Base-by-base conservation (phyloP, 2,797 vertebrate species). In the Malurus splendens region DNA sequence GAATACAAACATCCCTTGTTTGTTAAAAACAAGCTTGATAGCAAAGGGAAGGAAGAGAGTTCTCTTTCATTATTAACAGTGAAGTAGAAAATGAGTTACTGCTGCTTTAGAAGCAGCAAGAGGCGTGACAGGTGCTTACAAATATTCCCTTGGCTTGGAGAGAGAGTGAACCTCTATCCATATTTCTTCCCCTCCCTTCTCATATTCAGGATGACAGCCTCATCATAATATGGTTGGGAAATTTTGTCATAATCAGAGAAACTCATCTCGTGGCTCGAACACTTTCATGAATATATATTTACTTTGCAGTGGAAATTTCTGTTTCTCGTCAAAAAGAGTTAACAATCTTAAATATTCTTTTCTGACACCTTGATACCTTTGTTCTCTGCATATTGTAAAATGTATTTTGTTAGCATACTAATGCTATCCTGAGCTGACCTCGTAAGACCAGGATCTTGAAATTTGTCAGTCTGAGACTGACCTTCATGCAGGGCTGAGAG, bases 251-350 rank as follows among this genome's bases (percentile, higher is more conserved):
- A 91, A 86, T 92, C 85, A 64, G 84, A 85, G 33, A 54, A 86
- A 89, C 82, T 80, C 57, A 81, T 88, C 89, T 88, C 14, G 14
- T 72, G 56, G 47, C 66, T 92, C 36, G 68, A 79, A 83, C 33
- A 28, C 22, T 86, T 93, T 67, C 68, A 62, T 91, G 65, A 88
- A 84, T 91, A 93, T 93, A 66, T 92, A 88, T 84, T 94, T 82
- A 59, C 77, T 95, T 92, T 93, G 44, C 56, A 74, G n/a, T 52
- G 59, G 79, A 91, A 95, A 75, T 84, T 84, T 94, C 82, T 95
- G 41, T 73, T 87, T 82, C 44, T 89, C 0, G 1, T 92, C 72
- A 76, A 77, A 84, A 94, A 62, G 75, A 72, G 23, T 89, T 91
- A 91, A 86, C 6, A 28, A 62, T 83, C 74, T 89, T 83, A 59